phyloP scores from a whole-genome alignment of 2,888 invertebrate genomes.

The Melinaea menophilus region DNA sequence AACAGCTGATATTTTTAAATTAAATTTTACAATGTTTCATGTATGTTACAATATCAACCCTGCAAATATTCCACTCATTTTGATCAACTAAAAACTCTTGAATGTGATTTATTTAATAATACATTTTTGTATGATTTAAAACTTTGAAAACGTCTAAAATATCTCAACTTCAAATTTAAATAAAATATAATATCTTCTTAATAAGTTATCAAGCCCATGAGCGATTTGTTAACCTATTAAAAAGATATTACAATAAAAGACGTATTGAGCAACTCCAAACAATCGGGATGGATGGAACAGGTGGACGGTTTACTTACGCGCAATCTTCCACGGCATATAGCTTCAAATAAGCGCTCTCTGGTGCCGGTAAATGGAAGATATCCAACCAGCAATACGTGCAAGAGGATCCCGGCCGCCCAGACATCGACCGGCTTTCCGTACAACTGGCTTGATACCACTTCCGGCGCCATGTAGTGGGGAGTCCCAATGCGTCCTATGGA shows the following conservation, averaged over 20 bases:
- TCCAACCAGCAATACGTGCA: conserved; percentile 96
- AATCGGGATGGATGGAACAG: no score
- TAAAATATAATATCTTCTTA: no score
- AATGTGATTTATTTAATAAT: no score
- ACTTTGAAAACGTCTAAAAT: no score
- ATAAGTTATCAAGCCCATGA: no score
- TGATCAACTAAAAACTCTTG: no score
- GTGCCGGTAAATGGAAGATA: conserved; percentile 97
- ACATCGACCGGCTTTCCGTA: conserved; percentile 98
- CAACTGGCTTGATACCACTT: conserved; percentile 93
- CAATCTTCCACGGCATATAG: conserved; percentile 90
- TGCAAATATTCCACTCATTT: no score
- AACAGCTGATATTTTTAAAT: not conserved
- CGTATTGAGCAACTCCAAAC: no score
- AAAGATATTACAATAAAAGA: no score
- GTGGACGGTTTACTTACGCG: conserved; percentile 74
- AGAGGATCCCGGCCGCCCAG: conserved; percentile 97
- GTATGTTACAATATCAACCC: not conserved
- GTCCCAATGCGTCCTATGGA: conserved; percentile 92
- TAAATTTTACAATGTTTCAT: not conserved
- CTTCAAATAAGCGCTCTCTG: conserved; percentile 93
- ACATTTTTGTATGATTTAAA: no score
- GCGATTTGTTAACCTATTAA: no score
- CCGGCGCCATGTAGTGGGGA: conserved; percentile 99
- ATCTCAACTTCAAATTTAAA: no score